These are phyloP conservation scores for Halictus ligatus DNA, from an alignment of 2,888 invertebrate species.

Conservation along the genomic window DNA sequence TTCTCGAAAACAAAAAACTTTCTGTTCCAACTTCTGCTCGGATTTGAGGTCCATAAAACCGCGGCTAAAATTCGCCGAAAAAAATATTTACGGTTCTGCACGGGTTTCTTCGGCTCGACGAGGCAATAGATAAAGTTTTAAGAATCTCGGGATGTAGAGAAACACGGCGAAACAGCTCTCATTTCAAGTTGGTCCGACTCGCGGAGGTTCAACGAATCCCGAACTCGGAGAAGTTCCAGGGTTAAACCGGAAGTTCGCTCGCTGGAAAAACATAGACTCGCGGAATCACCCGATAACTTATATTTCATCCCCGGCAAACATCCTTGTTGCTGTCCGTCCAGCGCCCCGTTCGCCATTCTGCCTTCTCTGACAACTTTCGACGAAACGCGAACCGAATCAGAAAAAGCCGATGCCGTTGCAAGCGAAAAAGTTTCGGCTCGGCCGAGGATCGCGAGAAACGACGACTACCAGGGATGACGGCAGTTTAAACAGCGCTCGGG, in stretches of 20 bases:
- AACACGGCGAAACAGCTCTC: not conserved
- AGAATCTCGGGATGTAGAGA: not conserved
- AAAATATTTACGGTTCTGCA: not conserved
- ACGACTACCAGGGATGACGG: not conserved
- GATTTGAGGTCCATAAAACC: not conserved
- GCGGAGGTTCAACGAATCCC: not conserved
- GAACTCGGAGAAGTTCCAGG: not conserved
- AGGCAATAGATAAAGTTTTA: not conserved
- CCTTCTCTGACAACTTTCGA: not conserved
- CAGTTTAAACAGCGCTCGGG: slow-evolving; percentile 16
- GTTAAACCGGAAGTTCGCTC: not conserved
- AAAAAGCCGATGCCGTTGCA: not conserved
- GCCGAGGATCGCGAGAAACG: not conserved
- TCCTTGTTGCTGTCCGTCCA: not conserved
- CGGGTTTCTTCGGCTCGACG: not conserved
- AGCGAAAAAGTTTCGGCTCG: slow-evolving; percentile 4
- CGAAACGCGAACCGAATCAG: not conserved
- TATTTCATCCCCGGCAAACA: not conserved
- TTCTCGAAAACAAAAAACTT: not conserved
- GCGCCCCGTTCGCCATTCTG: too few species aligned
- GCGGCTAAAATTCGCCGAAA: not conserved
- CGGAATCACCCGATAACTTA: not conserved
- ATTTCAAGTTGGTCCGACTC: not conserved
- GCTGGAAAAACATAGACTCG: not conserved
- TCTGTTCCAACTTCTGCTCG: not conserved